A percentile compares a stretch with the other conserved stretches of the same genome.
Evolutionary conservation across 2,797 vertebrate genomes (phyloP).

Genomic region (Bryconaethiops microstoma): DNA sequence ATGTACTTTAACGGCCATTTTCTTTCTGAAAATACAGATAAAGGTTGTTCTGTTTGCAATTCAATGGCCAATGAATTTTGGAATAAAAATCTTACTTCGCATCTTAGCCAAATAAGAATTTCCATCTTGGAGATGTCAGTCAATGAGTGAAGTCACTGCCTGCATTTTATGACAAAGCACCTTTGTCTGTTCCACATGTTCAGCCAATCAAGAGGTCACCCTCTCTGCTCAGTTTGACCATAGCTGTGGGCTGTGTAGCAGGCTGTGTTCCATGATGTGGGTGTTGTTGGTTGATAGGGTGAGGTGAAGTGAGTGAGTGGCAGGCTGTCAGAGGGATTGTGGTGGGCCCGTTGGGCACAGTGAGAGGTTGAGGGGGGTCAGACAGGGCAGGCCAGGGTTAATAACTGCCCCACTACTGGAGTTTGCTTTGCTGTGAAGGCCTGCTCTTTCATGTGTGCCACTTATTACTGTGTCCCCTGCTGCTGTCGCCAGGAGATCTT

Average conservation of each 20-base stretch:
- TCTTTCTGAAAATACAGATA: neutral
- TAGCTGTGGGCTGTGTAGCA: constrained; percentile 7
- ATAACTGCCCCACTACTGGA: constrained; percentile 66
- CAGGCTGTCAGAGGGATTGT: constrained; percentile 66
- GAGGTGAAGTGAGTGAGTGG: constrained; percentile 63
- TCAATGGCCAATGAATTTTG: neutral
- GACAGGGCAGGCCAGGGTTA: constrained; percentile 62
- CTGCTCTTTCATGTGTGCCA: constrained; percentile 71
- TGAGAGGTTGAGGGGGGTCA: constrained; percentile 48
- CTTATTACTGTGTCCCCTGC: constrained; percentile 69
- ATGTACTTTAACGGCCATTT: too few species aligned
- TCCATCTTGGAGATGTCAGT: neutral
- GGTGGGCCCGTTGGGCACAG: constrained; percentile 61
- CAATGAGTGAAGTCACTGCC: neutral
- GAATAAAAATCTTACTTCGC: neutral
- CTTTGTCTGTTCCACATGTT: constrained; percentile 7
- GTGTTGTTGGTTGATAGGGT: constrained; percentile 55
- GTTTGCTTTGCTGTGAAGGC: constrained; percentile 68
- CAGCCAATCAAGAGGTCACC: constrained; percentile 8
- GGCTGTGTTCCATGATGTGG: neutral
- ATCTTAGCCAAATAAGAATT: neutral
- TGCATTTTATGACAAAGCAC: constrained; percentile 30
- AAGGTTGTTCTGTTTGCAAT: neutral
- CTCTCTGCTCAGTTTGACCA: constrained; percentile 4
- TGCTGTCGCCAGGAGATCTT: constrained; percentile 59